Evolutionary conservation across 2,888 invertebrate species (phyloP), one percentile per base, ranked within the genome.

Genomic region (Chamaedrilus cognettii): DNA sequence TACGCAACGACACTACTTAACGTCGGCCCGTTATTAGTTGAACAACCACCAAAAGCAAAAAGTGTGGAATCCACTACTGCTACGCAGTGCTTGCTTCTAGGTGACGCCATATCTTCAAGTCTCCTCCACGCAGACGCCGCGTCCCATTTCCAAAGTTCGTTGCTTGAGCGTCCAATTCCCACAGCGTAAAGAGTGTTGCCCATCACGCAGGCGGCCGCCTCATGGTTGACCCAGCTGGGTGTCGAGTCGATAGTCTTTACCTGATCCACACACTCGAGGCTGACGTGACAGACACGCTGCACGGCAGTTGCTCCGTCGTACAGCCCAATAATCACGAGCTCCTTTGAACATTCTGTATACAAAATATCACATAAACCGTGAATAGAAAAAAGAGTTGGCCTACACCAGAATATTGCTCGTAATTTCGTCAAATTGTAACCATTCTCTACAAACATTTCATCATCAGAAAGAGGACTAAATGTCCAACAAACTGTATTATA

Each of bases 181-280:
- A 52, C 55, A 23, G 55, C 55, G 26, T 23, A 52, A 7, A 52
- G 28, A 23, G 11, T 23, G 55, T 52, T 52, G 26, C 28, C 26
- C 7, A 52, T 23, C 28, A 52, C 55, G 26, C 55, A 52, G 55
- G 55, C 55, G 11, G 55, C 55, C 7, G 55, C 7, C 28, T 52
- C 55, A 5, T 19, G 5, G 7, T 26, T 23, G 7, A 52, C 26
- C 28, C 7, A 7, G 26, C 15, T 23, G 7, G 55, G 55, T 15
- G 55, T 26, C 11, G 55, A 7, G 55, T 15, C 7, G 26, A 23
- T 52, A 26, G 26, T 23, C 55, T 23, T 5, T 7, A 52, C 55
- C 26, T 7, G 7, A 23, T 52, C 55, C 19, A 26, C 15, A 19
- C 28, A 7, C 11, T 52, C 28, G 26, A 52, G 11, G 55, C 26